phyloP scores from a whole-genome alignment of 1,140 invertebrate genomes.

The Bombus consobrinus region DNA sequence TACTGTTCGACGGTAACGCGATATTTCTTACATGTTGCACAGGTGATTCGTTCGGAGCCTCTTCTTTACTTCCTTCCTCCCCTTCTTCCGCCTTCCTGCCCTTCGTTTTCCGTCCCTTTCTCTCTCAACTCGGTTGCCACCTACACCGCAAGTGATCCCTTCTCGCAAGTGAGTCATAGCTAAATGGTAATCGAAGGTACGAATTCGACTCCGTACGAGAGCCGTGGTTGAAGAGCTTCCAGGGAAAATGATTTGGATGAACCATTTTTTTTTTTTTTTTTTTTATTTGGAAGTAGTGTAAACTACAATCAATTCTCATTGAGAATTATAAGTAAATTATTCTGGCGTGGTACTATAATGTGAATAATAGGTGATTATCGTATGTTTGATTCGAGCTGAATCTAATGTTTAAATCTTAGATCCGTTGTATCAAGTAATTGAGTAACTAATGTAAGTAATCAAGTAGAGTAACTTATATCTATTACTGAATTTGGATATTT shows the following conservation, averaged over 20 bases:
- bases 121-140: constrained; percentile 8
- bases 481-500: too few relatives aligned
- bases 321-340: too few relatives aligned
- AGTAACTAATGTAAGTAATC: too few relatives aligned
- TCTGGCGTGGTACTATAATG: too few relatives aligned
- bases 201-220: constrained; percentile 3
- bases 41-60: constrained; percentile 27
- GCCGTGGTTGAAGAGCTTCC: neutral
- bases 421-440: too few relatives aligned
- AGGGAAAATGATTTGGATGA: neutral
- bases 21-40: constrained; percentile 30
- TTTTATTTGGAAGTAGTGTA: too few relatives aligned
- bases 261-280: too few relatives aligned
- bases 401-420: too few relatives aligned
- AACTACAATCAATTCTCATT: too few relatives aligned
- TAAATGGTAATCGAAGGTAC: constrained; percentile 32
- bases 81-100: neutral
- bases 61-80: constrained; percentile 16
- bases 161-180: constrained; percentile 26
- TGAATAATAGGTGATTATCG: too few relatives aligned
- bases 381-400: too few relatives aligned
- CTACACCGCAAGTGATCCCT: constrained; percentile 17
- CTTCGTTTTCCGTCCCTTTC: neutral
- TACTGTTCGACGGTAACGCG: constrained; percentile 38
- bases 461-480: too few relatives aligned